phyloP scores from a whole-genome alignment of 2,113 vertebrate species.

The Indri indri region DNA sequence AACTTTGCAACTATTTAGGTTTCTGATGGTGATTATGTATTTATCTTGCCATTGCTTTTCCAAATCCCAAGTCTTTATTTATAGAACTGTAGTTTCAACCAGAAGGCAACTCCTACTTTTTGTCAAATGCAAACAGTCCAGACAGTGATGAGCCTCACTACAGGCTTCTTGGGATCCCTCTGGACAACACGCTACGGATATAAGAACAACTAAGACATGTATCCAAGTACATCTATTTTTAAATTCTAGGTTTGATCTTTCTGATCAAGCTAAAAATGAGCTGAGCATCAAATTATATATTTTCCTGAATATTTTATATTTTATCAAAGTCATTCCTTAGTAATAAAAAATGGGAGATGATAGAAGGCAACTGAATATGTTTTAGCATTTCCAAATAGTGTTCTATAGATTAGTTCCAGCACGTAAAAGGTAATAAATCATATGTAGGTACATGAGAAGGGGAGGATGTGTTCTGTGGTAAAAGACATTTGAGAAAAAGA shows the following conservation, averaged over 20 bases:
- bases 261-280: neutral
- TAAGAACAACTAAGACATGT: neutral
- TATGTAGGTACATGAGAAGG: neutral
- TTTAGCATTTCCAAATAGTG: neutral
- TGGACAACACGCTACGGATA: neutral
- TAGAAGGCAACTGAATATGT: neutral
- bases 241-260: conserved; percentile 1
- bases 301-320: conserved; percentile 15
- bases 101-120: neutral
- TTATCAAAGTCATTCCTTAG: neutral
- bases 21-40: neutral
- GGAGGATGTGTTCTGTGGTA: neutral
- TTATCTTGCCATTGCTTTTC: neutral
- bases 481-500: neutral
- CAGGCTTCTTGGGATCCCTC: neutral
- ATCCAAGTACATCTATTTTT: neutral
- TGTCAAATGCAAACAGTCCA: neutral
- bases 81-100: neutral
- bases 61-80: neutral
- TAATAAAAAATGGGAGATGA: neutral
- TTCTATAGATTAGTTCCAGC: neutral
- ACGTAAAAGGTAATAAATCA: neutral
- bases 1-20: neutral
- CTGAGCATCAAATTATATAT: neutral
- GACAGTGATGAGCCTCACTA: neutral